phyloP scores from a whole-genome alignment of 1,140 invertebrate species.

The Oryzaephilus surinamensis region DNA sequence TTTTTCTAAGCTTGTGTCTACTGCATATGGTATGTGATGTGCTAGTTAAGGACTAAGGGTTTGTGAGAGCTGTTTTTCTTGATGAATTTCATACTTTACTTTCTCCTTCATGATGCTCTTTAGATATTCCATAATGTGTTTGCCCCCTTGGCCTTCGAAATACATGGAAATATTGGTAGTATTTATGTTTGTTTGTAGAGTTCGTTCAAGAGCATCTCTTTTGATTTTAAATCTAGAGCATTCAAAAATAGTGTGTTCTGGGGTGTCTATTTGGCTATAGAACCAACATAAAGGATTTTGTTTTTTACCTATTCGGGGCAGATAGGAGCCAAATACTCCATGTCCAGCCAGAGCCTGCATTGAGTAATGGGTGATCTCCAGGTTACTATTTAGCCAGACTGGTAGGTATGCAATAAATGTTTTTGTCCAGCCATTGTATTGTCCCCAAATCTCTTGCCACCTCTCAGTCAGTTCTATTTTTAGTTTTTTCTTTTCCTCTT shows the following conservation, averaged over 20 bases:
- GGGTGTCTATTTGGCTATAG: background rate
- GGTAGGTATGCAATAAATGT: slow-evolving; percentile 5
- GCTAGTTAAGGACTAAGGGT: too few species aligned
- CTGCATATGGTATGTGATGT: too few species aligned
- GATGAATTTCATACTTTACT: too few species aligned
- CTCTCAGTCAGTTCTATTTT: background rate
- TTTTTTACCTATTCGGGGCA: slow-evolving; percentile 7
- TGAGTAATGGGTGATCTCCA: background rate
- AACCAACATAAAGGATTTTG: slow-evolving; percentile 1
- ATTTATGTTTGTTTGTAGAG: too few species aligned
- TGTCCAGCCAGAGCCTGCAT: slow-evolving; percentile 13
- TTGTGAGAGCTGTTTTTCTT: too few species aligned
- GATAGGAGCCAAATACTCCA: slow-evolving; percentile 9
- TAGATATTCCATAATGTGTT: too few species aligned
- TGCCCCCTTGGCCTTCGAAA: too few species aligned
- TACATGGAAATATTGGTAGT: too few species aligned
- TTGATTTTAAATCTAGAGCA: background rate
- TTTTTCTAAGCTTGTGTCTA: too few species aligned
- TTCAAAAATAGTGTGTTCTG: slow-evolving; percentile 2
- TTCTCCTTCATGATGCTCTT: too few species aligned
- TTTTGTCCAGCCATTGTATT: slow-evolving; percentile 9
- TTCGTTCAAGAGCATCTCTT: too few species aligned
- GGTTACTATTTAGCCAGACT: slow-evolving; percentile 1
- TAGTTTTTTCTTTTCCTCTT: background rate
- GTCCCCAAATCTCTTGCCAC: slow-evolving; percentile 11